phyloP scores from a whole-genome alignment of 2,113 vertebrate species.

The Daboia siamensis region DNA sequence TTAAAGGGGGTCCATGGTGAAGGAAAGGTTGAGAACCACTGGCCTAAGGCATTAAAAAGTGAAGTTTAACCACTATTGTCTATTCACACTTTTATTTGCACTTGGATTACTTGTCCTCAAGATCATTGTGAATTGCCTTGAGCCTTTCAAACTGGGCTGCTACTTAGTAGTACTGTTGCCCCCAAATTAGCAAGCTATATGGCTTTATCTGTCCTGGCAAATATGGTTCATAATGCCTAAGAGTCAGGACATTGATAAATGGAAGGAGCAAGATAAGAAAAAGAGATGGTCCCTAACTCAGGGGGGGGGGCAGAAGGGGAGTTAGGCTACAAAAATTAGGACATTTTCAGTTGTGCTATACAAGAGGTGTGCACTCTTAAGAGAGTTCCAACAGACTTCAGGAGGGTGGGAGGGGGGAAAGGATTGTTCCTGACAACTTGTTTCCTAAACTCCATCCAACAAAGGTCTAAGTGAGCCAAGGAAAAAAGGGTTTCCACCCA shows the following conservation, averaged over 20 bases:
- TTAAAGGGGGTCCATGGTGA: background rate
- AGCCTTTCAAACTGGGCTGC: background rate
- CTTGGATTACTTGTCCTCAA: background rate
- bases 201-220: background rate
- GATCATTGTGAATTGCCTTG: background rate
- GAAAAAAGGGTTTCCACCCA: conserved; percentile 1
- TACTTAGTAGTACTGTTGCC: background rate
- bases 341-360: background rate
- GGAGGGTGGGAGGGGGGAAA: background rate
- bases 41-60: background rate
- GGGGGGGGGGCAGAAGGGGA: background rate
- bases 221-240: background rate
- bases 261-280: background rate
- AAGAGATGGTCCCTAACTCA: background rate
- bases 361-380: rapidly evolving
- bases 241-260: background rate
- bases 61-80: background rate
- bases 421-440: conserved; percentile 13
- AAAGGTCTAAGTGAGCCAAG: background rate
- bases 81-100: background rate
- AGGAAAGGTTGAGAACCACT: background rate
- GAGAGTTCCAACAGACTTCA: background rate
- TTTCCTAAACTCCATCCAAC: conserved; percentile 2
- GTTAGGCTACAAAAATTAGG: background rate
- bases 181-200: background rate